Conservation (phyloP, 92 coral and sea anemone genomes). For the Heliopora coerulea region DNA sequence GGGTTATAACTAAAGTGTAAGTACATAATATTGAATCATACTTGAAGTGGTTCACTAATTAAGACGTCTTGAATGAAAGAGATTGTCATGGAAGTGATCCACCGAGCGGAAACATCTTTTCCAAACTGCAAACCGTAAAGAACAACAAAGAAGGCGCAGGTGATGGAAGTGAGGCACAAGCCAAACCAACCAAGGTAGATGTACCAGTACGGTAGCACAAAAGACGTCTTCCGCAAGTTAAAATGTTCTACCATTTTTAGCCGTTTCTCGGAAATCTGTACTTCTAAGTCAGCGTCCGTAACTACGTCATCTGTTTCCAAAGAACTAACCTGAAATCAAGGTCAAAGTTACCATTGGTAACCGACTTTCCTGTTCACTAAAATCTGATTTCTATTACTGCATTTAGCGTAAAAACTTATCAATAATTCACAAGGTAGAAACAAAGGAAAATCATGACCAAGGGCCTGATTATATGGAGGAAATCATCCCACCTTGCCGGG, state of each 20-base stretch:
- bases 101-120: slow-evolving; percentile 80
- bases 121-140: slow-evolving; percentile 95
- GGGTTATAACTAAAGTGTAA: no score
- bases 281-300: background rate
- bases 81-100: slow-evolving; percentile 87
- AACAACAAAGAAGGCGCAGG: slow-evolving; percentile 80
- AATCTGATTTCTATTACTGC: no score
- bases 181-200: slow-evolving; percentile 79
- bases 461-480: no score
- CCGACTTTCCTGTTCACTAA: no score
- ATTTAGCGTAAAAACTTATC: no score
- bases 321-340: background rate
- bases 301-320: background rate
- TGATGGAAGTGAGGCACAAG: slow-evolving; percentile 69
- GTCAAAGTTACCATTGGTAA: background rate
- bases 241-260: background rate
- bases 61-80: slow-evolving; percentile 93
- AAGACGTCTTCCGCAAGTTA: background rate
- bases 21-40: background rate
- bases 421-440: no score
- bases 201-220: slow-evolving; percentile 81
- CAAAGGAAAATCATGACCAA: no score
- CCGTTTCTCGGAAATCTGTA: background rate
- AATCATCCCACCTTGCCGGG: no score
- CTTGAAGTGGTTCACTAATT: slow-evolving; percentile 84